Base-by-base conservation (phyloP, 2,888 invertebrate genomes). In the Patella caerulea region DNA sequence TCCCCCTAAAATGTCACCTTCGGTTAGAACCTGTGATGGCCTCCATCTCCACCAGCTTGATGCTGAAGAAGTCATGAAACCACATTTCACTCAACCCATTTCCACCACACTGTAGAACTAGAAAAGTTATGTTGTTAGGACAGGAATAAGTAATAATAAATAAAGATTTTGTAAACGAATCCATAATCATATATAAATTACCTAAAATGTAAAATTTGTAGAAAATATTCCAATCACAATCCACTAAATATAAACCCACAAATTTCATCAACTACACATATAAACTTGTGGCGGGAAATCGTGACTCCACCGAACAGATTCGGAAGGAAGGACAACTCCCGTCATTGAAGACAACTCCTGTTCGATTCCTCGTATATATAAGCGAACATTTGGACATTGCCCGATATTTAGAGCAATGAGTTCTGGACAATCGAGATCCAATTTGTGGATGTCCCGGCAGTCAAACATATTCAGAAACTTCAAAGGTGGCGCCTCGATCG, bases 401-500 rank as follows among this genome's bases (percentile, higher is more conserved):
- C 88, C 88, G 9, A 88, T 77, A 73, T 88, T 88, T 24, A 87
- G 78, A 34, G 88, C 88, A 71, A 86, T 73, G 15, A 88, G 82
- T 70, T 87, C 81, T 3, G 87, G 87, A 69, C 86, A 87, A 71
- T 86, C 84, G 29, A 88, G 79, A 72, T 86, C 81, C 52, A 88
- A 81, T 17, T 79, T 79, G 12, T 82, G 81, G 12, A 88, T 79
- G 74, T 86, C 86, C 4, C 82, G 78, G 74, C 88, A 88, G 11
- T 85, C 88, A 78, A 85, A 88, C 81, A 88, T 81, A 77, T 88
- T 88, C 73, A 88, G 78, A 79, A 86, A 88, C 74, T 85, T 85
- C 77, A 87, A 78, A 11, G 83, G 84, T 12, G 81, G 83, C 3
- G 86, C 78, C 5, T 83, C 82, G 34, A 87, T 78, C 7, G 81